Evolutionary conservation across 2,888 invertebrate genomes (phyloP).

Genomic region (Formica aserva): DNA sequence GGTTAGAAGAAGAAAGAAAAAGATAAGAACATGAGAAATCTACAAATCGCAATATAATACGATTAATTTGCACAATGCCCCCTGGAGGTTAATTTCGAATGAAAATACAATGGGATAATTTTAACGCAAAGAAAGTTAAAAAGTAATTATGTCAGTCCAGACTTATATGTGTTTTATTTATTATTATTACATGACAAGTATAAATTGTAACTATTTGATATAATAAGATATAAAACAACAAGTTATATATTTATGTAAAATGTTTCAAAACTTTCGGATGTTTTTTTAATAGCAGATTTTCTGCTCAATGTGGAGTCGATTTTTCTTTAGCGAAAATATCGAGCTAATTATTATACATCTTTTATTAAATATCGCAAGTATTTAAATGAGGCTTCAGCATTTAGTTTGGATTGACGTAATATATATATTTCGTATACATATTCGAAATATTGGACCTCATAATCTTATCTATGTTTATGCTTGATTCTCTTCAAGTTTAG

Average conservation of each 20-base stretch:
- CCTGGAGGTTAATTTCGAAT: constrained; percentile 77
- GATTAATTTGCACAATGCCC: constrained; percentile 69
- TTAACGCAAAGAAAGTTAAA: constrained; percentile 45
- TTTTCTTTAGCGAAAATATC: neutral
- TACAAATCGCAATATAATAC: constrained; percentile 57
- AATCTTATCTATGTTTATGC: constrained; percentile 70
- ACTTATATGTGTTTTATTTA: constrained; percentile 25
- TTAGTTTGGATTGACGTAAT: constrained; percentile 62
- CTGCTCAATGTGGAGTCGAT: neutral
- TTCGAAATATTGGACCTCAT: constrained; percentile 62
- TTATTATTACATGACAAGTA: constrained; percentile 6
- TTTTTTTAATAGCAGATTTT: neutral
- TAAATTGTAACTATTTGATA: neutral
- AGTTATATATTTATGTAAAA: neutral
- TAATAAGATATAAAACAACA: neutral
- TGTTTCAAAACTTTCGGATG: neutral
- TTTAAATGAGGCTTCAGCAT: neutral
- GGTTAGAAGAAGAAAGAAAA: constrained; percentile 73
- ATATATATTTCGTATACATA: constrained; percentile 44
- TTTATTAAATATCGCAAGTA: neutral
- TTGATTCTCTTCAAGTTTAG: constrained; percentile 65
- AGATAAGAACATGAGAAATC: constrained; percentile 68
- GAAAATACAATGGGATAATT: constrained; percentile 76
- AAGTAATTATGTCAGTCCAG: constrained; percentile 62
- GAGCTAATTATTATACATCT: neutral